Evolutionary conservation across 2,113 vertebrate genomes (phyloP).

Genomic region (Pseudonaja textilis): DNA sequence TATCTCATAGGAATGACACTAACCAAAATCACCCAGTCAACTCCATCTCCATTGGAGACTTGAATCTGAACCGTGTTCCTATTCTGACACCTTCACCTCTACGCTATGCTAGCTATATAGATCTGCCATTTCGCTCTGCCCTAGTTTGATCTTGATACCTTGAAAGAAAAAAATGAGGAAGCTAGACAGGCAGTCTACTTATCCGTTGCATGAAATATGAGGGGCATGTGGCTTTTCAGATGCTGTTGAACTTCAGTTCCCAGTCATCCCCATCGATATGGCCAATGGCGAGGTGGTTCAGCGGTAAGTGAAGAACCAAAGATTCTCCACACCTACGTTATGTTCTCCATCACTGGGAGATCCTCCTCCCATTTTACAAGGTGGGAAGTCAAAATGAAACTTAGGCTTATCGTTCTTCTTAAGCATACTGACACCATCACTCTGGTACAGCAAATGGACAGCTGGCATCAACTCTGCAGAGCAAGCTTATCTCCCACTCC

Average conservation of each 20-base stretch:
- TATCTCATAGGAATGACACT: not conserved
- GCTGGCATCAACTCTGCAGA: conserved; percentile 77
- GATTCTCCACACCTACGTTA: not conserved
- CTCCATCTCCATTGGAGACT: not conserved
- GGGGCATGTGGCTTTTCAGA: not conserved
- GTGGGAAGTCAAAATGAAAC: not conserved
- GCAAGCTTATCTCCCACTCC: conserved; percentile 81
- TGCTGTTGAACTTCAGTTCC: not conserved
- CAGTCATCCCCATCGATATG: not conserved
- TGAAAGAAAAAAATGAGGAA: not conserved
- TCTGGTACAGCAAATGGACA: conserved; percentile 74
- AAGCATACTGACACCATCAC: not conserved
- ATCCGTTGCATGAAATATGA: not conserved
- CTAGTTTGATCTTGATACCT: not conserved
- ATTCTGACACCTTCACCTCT: not conserved
- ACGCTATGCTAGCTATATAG: not conserved
- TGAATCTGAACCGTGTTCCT: not conserved
- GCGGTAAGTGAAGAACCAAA: not conserved
- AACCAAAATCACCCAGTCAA: not conserved
- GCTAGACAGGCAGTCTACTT: not conserved
- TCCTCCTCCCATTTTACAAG: not conserved
- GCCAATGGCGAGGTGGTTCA: not conserved
- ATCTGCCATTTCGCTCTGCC: not conserved
- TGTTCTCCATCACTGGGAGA: not conserved
- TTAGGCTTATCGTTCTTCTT: fast-evolving